Percentiles rank a stretch among this genome's conserved stretches.
Conservation (phyloP, 2,113 vertebrate genomes). For the Rissa tridactyla region DNA sequence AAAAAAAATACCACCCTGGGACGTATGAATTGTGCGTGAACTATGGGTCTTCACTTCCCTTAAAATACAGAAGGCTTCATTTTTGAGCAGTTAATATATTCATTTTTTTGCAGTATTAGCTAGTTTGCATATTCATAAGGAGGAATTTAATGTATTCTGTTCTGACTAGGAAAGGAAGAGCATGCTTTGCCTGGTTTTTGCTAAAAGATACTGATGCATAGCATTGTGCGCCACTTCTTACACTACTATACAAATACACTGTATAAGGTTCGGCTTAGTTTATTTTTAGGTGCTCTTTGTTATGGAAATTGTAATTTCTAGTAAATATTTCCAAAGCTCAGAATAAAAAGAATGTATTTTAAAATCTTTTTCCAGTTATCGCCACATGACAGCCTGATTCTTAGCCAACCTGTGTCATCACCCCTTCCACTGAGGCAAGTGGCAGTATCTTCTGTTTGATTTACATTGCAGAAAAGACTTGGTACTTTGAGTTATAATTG, state of each 20-base stretch:
- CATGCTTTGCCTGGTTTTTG: background rate
- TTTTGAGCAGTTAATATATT: slow-evolving; percentile 17
- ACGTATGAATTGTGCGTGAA: background rate
- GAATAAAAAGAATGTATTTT: background rate
- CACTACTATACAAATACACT: background rate
- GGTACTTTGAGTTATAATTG: background rate
- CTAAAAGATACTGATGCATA: background rate
- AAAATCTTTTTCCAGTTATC: slow-evolving; percentile 81
- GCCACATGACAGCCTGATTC: slow-evolving; percentile 94
- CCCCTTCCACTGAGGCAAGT: slow-evolving; percentile 93
- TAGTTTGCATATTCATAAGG: background rate
- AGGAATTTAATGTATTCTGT: background rate
- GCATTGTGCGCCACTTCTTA: background rate
- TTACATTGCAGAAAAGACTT: background rate
- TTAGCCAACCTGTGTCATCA: slow-evolving; percentile 97
- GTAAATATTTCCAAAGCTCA: background rate
- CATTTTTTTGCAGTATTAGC: background rate
- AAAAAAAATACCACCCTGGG: background rate
- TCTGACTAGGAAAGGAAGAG: background rate
- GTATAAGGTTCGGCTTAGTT: background rate
- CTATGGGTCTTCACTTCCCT: background rate
- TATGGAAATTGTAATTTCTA: background rate
- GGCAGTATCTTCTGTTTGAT: background rate
- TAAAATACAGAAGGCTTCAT: background rate
- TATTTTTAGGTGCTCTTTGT: background rate